These are phyloP conservation scores for Micromys minutus DNA, from an alignment of 2,113 vertebrate genomes.

Conservation along the genomic window DNA sequence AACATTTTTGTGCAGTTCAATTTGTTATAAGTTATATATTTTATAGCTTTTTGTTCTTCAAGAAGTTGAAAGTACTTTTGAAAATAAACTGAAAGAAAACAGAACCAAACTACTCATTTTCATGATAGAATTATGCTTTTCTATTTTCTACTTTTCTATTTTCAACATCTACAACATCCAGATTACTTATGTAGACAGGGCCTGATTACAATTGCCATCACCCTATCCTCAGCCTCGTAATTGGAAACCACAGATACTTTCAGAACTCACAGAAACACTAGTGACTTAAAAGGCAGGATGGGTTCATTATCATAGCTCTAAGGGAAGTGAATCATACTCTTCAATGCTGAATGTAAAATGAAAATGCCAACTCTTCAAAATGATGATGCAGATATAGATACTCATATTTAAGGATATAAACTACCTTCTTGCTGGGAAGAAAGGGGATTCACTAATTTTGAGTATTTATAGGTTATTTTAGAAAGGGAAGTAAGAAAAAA, in stretches of 20 bases:
- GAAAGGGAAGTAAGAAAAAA: neutral
- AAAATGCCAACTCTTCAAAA: neutral
- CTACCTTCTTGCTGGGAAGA: neutral
- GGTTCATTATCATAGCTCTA: neutral
- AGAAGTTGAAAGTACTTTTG: constrained; percentile 63
- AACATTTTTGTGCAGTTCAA: constrained; percentile 41
- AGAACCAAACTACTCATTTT: constrained; percentile 16
- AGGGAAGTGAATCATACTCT: rapidly evolving
- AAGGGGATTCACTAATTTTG: neutral
- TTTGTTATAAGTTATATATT: neutral
- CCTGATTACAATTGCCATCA: neutral
- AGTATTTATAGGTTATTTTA: neutral
- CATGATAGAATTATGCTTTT: neutral
- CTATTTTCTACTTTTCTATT: neutral
- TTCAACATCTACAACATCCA: neutral
- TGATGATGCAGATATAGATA: neutral
- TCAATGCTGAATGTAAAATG: neutral
- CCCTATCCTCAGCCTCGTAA: neutral
- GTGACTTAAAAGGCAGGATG: neutral
- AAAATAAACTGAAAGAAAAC: constrained; percentile 64
- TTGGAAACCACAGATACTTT: neutral
- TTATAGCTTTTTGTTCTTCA: constrained; percentile 24
- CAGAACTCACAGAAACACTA: neutral
- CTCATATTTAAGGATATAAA: neutral
- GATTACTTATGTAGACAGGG: neutral